A percentile compares a stretch with the other conserved stretches of the same genome.
Conservation (phyloP, 35 echinoderm and acorn worm genomes). For the Chiridota heheva region DNA sequence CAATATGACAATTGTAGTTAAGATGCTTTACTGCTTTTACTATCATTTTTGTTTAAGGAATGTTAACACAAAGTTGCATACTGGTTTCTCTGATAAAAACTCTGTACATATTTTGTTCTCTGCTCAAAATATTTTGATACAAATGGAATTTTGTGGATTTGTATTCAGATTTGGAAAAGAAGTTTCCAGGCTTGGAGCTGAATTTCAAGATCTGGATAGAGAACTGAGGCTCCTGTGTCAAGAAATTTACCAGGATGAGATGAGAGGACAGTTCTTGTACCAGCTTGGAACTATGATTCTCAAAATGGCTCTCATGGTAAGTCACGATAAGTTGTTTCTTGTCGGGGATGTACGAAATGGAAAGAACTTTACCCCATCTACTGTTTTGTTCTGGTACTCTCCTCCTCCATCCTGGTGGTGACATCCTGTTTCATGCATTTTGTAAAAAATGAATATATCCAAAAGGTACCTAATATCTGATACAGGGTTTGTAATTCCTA, state of each 20-base stretch:
- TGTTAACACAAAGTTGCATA: background rate
- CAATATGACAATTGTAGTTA: constrained; percentile 13
- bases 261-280: constrained; percentile 82
- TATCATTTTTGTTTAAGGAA: background rate
- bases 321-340: background rate
- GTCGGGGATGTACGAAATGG: background rate
- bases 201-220: constrained; percentile 23
- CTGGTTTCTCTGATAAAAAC: background rate
- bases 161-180: constrained; percentile 58
- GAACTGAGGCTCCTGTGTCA: constrained; percentile 37
- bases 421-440: background rate
- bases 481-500: background rate
- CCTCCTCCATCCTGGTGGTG: background rate
- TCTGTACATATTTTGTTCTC: background rate
- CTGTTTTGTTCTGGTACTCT: background rate
- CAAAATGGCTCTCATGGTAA: constrained; percentile 83
- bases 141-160: background rate
- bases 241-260: constrained; percentile 53
- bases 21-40: background rate
- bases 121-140: background rate
- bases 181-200: constrained; percentile 51
- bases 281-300: constrained; percentile 59
- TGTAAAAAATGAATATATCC: background rate
- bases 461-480: background rate
- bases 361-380: background rate